Percentiles rank a stretch among this genome's conserved stretches.
phyloP scores from a whole-genome alignment of 2,797 vertebrate species.

The Acrocephalus scirpaceus region DNA sequence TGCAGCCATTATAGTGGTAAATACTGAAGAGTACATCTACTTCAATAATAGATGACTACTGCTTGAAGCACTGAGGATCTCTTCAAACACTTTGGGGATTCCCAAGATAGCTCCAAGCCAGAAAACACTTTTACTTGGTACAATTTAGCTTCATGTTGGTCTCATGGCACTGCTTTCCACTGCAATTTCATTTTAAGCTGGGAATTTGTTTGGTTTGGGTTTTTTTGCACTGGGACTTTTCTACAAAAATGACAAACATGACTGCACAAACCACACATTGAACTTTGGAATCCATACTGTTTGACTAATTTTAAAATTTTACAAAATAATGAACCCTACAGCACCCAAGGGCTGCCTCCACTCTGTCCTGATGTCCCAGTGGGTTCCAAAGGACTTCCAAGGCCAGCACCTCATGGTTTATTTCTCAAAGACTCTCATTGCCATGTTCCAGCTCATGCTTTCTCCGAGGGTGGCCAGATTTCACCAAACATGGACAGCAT shows the following conservation, averaged over 20 bases:
- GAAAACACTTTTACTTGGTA: background rate
- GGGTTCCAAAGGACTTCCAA: background rate
- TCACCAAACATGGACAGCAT: background rate
- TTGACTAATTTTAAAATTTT: background rate
- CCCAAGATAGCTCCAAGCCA: background rate
- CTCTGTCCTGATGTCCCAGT: rapidly evolving
- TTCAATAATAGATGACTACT: background rate
- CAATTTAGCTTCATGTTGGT: background rate
- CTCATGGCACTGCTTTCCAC: background rate
- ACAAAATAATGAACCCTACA: background rate
- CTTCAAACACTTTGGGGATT: background rate
- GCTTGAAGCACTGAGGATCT: background rate
- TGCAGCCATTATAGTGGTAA: background rate
- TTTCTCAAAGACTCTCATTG: background rate
- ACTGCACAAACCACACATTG: background rate
- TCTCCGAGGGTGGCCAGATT: background rate
- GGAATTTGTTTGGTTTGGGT: too few relatives aligned
- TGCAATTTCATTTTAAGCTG: background rate
- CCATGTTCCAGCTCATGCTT: background rate
- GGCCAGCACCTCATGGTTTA: background rate
- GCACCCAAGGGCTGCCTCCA: background rate
- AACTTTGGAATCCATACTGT: background rate
- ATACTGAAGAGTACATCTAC: background rate
- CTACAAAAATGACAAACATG: background rate
- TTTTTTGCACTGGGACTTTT: background rate